Base-by-base conservation (phyloP, 2,888 invertebrate species). In the Drosophila barbarae region DNA sequence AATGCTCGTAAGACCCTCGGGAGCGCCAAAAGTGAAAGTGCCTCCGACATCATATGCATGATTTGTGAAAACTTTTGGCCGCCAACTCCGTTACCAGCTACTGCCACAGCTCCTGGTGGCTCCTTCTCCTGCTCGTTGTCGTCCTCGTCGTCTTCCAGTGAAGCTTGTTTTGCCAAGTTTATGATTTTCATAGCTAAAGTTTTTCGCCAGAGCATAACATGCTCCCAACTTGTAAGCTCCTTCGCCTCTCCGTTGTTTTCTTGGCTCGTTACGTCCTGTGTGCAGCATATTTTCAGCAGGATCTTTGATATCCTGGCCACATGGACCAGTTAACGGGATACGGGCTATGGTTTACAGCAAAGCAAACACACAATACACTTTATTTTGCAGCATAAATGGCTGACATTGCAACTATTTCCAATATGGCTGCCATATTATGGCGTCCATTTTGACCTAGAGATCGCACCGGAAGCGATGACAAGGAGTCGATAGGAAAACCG, bases 141-240 rank as follows among this genome's bases (percentile, higher is more conserved):
- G 21, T 34, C 6, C 26, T 26, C 26, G 21, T n/a, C 6, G n/a
- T 34, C 26, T n/a, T 30, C 23, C 54, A n/a, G 18, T 57, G 18
- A 47, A 64, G 69, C 73, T 73, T 81, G 76, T 80, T 73, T 76
- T 73, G 73, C 69, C 77, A 83, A 82, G 85, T 85, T 85, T 82
- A 83, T 81, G 74, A 83, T 77, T 81, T 81, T 85, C 85, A 80
- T 85, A 74, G 85, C 72, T 64, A 85, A 81, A 82, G 61, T 82
- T 82, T 81, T 83, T 69, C 71, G 73, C 56, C 74, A 74, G 51
- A 69, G 53, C 69, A 72, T 69, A 69, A 69, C 68, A 78, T 66
- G 76, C 64, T 61, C 65, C 65, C 54, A 78, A 78, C 72, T 78
- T 84, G 79, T 76, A 70, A 81, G 72, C 79, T 67, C 55, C 76